phyloP scores from a whole-genome alignment of 2,797 vertebrate species.

The Acestrorhynchus altus region DNA sequence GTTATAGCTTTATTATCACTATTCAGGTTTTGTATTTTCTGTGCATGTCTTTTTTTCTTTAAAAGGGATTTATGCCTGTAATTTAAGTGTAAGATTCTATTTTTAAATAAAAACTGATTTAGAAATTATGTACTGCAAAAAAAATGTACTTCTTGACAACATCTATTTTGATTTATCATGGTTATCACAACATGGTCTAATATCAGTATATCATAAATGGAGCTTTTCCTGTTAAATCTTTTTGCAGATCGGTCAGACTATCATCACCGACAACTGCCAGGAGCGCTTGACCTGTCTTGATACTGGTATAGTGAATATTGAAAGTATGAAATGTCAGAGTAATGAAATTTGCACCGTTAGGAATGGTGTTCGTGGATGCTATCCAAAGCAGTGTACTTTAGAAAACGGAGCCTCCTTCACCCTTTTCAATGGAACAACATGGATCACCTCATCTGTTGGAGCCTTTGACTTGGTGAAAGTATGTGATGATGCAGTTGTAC shows the following conservation, averaged over 20 bases:
- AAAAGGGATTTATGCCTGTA: too few species aligned
- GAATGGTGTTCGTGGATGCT: conserved; percentile 70
- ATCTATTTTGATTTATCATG: too few species aligned
- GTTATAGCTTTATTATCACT: neutral
- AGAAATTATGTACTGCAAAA: too few species aligned
- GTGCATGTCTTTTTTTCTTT: neutral
- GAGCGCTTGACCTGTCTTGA: conserved; percentile 52
- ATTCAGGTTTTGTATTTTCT: too few species aligned
- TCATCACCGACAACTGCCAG: conserved; percentile 58
- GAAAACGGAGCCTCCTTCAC: conserved; percentile 69
- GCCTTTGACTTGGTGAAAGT: conserved; percentile 68
- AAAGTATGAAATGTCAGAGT: conserved; percentile 58
- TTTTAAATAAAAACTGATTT: too few species aligned
- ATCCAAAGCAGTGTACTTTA: conserved; percentile 47
- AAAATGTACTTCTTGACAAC: too few species aligned
- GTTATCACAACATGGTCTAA: too few species aligned
- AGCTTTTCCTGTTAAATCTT: conserved; percentile 62
- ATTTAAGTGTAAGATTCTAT: neutral
- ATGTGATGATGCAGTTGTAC: conserved; percentile 29
- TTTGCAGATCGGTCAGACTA: conserved; percentile 58
- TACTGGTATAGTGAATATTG: conserved; percentile 53
- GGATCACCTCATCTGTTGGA: conserved; percentile 73
- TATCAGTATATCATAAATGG: neutral
- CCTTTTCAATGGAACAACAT: conserved; percentile 69
- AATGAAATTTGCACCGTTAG: conserved; percentile 70